These are phyloP conservation scores for Euphydryas editha DNA, from an alignment of 2,888 invertebrate genomes.

Conservation along the genomic window DNA sequence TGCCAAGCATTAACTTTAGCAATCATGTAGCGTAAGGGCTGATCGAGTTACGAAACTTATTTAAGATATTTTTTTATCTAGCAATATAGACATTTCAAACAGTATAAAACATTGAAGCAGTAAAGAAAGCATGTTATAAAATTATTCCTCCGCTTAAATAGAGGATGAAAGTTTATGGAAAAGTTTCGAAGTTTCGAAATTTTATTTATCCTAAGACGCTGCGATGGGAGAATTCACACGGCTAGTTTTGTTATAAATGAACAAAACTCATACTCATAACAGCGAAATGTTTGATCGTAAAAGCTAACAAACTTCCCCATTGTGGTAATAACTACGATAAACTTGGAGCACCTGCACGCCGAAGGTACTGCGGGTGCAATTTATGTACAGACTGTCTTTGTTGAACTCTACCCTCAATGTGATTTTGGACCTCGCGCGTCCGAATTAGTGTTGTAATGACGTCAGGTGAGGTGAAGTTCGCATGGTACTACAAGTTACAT, in stretches of 20 bases:
- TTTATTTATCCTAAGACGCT: not conserved
- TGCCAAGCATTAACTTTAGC: too few species aligned
- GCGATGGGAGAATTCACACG: not conserved
- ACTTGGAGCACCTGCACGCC: conserved; percentile 23
- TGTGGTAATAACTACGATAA: conserved; percentile 7
- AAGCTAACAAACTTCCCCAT: conserved; percentile 10
- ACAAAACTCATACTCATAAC: not conserved
- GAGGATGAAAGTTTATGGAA: too few species aligned
- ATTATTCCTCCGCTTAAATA: too few species aligned
- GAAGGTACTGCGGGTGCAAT: conserved; percentile 2
- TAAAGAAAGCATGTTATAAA: too few species aligned
- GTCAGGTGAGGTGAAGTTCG: not conserved
- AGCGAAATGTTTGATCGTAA: conserved; percentile 13
- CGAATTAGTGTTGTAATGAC: conserved; percentile 3
- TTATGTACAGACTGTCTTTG: conserved; percentile 3
- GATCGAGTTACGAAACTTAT: too few species aligned
- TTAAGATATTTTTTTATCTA: too few species aligned
- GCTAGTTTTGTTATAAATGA: conserved; percentile 5
- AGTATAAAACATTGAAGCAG: too few species aligned
- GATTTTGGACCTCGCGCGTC: conserved; percentile 1
- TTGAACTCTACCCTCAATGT: conserved; percentile 1
- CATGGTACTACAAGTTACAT: not conserved
- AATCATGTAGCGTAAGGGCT: too few species aligned
- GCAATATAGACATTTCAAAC: too few species aligned
- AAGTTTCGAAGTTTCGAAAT: too few species aligned